These are phyloP conservation scores for Ametastegia equiseti DNA, from an alignment of 2,888 invertebrate genomes.

Conservation along the genomic window DNA sequence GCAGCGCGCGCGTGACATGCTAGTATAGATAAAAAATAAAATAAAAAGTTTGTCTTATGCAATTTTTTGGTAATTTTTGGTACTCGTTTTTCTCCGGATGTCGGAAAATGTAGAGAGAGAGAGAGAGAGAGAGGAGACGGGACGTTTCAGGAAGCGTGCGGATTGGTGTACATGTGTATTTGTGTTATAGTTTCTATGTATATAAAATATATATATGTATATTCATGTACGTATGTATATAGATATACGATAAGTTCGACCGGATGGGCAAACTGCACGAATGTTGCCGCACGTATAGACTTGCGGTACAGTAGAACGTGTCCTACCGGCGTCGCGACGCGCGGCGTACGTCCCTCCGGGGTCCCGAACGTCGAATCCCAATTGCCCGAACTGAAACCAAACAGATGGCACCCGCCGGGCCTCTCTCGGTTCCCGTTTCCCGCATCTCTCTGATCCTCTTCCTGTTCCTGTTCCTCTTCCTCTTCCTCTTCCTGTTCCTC, in stretches of 20 bases:
- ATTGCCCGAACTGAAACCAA: slow-evolving; percentile 48
- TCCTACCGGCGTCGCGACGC: slow-evolving; percentile 35
- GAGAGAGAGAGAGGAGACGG: too few relatives aligned
- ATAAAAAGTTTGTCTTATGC: too few relatives aligned
- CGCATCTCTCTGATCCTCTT: neutral
- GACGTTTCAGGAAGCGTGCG: neutral
- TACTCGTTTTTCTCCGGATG: neutral
- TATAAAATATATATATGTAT: neutral
- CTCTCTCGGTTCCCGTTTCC: neutral
- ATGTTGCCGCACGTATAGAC: slow-evolving; percentile 40
- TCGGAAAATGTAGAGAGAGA: neutral
- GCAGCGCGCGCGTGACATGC: too few relatives aligned
- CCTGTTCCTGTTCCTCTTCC: neutral
- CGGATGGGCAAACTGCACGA: slow-evolving; percentile 30
- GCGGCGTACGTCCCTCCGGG: slow-evolving; percentile 25
- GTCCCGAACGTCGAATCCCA: slow-evolving; percentile 46
- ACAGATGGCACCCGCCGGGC: slow-evolving; percentile 45
- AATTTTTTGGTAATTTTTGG: neutral
- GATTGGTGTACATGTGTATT: neutral
- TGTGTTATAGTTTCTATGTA: too few relatives aligned
- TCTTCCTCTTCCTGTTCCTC: too few relatives aligned
- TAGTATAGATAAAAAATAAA: too few relatives aligned
- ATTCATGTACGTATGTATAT: neutral
- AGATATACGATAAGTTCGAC: neutral
- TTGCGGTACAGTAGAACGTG: slow-evolving; percentile 42